Base-by-base conservation (phyloP, 2,888 invertebrate genomes). In the Leptinotarsa juncta region DNA sequence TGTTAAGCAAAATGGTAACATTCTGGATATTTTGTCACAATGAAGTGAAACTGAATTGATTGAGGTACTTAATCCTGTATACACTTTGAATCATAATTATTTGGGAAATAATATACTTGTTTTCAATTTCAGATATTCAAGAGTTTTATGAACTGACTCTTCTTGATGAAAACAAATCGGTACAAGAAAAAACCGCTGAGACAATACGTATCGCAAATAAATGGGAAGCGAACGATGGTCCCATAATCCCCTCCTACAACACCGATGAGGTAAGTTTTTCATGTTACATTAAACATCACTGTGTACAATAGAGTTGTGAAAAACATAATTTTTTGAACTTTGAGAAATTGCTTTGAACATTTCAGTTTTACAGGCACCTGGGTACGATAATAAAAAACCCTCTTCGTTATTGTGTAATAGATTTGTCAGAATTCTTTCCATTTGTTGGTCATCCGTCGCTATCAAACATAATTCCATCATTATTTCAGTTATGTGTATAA, bases 111-210 rank as follows among this genome's bases (percentile, higher is more conserved):
- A 57, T 3, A 7, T 15, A 15, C 4, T 16, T 20, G 20, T 57
- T 23, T 23, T 20, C 20, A 4, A 57, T 84, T 82, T 4, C 92
- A 96, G 98, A 99, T 91, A 98, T 99, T 86, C 98, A 99, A 92
- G 98, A 99, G 89, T 98, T 98, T 90, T 99, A 99, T 90, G 98
- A 99, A 90, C 91, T 97, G 85, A 98, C 98, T 73, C 91, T 99
- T 81, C 92, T 98, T 85, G 98, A 98, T 90, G 97, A 98, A 88
- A 95, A 94, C 78, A 98, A 98, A 89, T 95, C 96, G 77, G 93
- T 96, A 82, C 96, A 97, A 89, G 97, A 98, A 90, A 98, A 98
- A 90, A 97, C 97, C 80, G 94, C 94, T 75, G 97, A 97, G 90
- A 97, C 98, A 71, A 93, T 97, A 86, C 94, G 97, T 86, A 97